Evolutionary conservation across 2,888 invertebrate species (phyloP).

Genomic region (Eilema griseolum): DNA sequence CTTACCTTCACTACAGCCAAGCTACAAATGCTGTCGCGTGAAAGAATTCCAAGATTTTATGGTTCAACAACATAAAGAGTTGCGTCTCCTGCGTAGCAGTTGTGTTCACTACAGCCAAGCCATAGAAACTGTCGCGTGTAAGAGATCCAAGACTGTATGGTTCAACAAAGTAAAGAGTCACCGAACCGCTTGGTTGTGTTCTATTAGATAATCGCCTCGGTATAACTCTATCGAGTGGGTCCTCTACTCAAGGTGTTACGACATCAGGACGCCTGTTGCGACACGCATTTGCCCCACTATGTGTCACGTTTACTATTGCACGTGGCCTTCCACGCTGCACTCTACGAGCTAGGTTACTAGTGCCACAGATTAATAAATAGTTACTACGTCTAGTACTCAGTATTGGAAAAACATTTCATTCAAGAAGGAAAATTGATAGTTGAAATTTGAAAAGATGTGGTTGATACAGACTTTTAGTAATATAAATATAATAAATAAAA

Average conservation of each 20-base stretch:
- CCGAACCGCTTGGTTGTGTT: not conserved
- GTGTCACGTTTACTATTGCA: not conserved
- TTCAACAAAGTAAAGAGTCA: not conserved
- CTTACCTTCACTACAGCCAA: no score
- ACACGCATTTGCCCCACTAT: not conserved
- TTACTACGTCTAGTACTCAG: not conserved
- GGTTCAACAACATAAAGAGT: not conserved
- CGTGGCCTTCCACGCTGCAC: conserved; percentile 1
- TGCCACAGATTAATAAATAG: no score
- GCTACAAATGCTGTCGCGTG: no score
- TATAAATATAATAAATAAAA: no score
- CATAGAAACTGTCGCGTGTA: no score
- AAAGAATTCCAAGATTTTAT: no score
- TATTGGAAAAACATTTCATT: no score
- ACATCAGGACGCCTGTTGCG: not conserved
- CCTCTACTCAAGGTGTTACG: not conserved
- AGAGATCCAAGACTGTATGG: no score
- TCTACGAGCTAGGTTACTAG: not conserved
- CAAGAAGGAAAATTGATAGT: not conserved
- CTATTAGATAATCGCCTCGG: not conserved
- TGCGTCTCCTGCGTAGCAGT: no score
- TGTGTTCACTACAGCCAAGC: no score
- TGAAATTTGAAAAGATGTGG: not conserved
- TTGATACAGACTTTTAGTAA: no score
- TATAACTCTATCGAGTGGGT: not conserved